Percentiles rank a stretch among this genome's conserved stretches.
Conservation (phyloP, 2,888 invertebrate species). For the Nebria brevicollis region DNA sequence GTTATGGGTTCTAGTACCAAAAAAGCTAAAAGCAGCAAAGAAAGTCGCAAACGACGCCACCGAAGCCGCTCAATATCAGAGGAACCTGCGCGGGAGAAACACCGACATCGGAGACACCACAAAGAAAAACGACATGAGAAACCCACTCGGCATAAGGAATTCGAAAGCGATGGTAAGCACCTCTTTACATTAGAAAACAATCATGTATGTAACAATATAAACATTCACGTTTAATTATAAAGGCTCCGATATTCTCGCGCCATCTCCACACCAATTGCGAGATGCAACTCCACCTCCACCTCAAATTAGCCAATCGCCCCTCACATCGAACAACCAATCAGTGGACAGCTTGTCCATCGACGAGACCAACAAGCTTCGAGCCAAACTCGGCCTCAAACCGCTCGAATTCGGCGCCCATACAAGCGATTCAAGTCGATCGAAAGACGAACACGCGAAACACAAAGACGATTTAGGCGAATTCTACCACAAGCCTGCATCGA, state of each 20-base stretch:
- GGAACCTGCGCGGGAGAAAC: slow-evolving; percentile 63
- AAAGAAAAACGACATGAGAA: slow-evolving; percentile 62
- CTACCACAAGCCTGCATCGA: slow-evolving; percentile 86
- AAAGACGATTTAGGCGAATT: slow-evolving; percentile 78
- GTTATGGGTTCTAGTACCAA: slow-evolving; percentile 77
- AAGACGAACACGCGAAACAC: slow-evolving; percentile 64
- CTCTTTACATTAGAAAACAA: no score
- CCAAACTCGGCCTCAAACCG: slow-evolving; percentile 93
- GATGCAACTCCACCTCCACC: slow-evolving; percentile 54
- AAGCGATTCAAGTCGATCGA: slow-evolving; percentile 59
- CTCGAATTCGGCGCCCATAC: slow-evolving; percentile 71
- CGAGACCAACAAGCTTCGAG: slow-evolving; percentile 89
- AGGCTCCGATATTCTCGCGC: slow-evolving; percentile 51
- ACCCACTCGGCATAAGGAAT: slow-evolving; percentile 55
- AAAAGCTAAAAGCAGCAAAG: slow-evolving; percentile 73
- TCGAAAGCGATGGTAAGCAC: slow-evolving; percentile 67
- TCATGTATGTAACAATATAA: no score
- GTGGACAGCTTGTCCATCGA: slow-evolving; percentile 77
- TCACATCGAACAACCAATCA: slow-evolving; percentile 60
- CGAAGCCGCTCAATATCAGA: slow-evolving; percentile 68
- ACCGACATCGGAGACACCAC: slow-evolving; percentile 63
- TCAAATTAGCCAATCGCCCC: slow-evolving; percentile 55
- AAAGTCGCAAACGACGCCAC: slow-evolving; percentile 75
- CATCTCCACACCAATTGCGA: slow-evolving; percentile 61
- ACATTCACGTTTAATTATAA: slow-evolving; percentile 43